Base-by-base conservation (phyloP, 2,888 invertebrate genomes). In the Dyspetes luteomarginatus region DNA sequence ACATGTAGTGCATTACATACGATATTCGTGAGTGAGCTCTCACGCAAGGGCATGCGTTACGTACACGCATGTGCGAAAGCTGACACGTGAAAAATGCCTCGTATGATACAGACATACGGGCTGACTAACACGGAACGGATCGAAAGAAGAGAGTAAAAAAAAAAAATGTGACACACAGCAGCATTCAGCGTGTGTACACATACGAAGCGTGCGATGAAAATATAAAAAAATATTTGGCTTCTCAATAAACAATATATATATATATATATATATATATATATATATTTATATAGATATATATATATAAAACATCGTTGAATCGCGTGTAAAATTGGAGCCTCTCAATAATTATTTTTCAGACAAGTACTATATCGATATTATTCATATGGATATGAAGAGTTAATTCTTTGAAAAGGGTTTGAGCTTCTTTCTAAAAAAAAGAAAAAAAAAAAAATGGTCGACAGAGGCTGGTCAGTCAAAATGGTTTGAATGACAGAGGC, bases 21-120 rank as follows among this genome's bases (percentile, higher is more conserved):
- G 12, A 56, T n/a, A 52, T 50, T 69, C 75, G 71, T 65, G 76
- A 72, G 67, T 64, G 76, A 26, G 50, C 72, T 76, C 64, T 41
- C 79, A 71, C 76, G 76, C 65, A 72, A 76, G 72, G 62, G 76
- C 72, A 72, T 68, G 56, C 71, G 55, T 71, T 76, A 68, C 71
- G 67, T 75, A 43, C 36, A 24, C 50, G 30, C 55, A 62, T 36
- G 75, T 28, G 50, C 17, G 30, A 48, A 64, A 45, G 58, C 28
- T 72, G 80, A 81, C 67, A 80, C 67, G 62, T 76, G 80, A 80
- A 76, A 76, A 76, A 74, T 81, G 68, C 72, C 62, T 76, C 41
- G 55, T 67, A 67, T 67, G 64, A n/a, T n/a, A 22, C 17, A 26
- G 22, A 48, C 60, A 67, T 67, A 67, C 71, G 65, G 71, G 80